These are phyloP conservation scores for Megaceryle torquata DNA, from an alignment of 2,113 vertebrate species.

Conservation along the genomic window DNA sequence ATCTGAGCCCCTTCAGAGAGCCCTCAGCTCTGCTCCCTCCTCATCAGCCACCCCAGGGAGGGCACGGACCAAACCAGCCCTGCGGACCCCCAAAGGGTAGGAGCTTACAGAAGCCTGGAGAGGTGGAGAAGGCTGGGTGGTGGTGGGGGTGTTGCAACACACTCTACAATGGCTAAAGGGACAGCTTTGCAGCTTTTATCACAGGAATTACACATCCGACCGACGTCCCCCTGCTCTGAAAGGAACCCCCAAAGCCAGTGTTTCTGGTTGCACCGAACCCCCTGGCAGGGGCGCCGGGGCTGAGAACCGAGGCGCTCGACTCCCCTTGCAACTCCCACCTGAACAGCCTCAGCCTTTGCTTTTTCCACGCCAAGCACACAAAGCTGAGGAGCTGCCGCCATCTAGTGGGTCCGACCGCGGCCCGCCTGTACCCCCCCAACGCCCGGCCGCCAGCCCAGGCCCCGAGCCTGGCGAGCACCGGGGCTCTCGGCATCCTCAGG, in stretches of 20 bases:
- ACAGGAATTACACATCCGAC: accelerated
- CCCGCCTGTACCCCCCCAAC: too few species aligned
- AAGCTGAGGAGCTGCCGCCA: constrained; percentile 33
- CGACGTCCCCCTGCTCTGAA: too few species aligned
- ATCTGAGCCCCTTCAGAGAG: accelerated
- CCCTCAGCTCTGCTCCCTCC: accelerated
- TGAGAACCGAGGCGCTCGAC: accelerated
- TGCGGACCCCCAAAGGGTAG: accelerated
- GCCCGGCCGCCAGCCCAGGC: neutral
- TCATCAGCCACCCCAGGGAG: accelerated
- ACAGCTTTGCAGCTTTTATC: accelerated
- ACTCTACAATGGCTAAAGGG: accelerated
- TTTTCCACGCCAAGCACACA: accelerated
- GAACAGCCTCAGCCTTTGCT: accelerated
- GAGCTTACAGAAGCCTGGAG: accelerated
- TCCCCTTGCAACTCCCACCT: accelerated
- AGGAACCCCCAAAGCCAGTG: accelerated
- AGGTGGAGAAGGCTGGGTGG: too few species aligned
- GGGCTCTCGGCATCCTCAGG: neutral
- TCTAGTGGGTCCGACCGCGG: neutral
- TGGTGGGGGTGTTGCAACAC: accelerated
- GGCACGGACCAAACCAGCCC: accelerated
- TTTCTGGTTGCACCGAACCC: accelerated
- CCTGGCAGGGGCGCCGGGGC: too few species aligned
- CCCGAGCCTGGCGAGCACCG: neutral